A percentile compares a stretch with the other conserved stretches of the same genome.
phyloP scores from a whole-genome alignment of 2,113 vertebrate genomes.

The Microtus richardsoni region DNA sequence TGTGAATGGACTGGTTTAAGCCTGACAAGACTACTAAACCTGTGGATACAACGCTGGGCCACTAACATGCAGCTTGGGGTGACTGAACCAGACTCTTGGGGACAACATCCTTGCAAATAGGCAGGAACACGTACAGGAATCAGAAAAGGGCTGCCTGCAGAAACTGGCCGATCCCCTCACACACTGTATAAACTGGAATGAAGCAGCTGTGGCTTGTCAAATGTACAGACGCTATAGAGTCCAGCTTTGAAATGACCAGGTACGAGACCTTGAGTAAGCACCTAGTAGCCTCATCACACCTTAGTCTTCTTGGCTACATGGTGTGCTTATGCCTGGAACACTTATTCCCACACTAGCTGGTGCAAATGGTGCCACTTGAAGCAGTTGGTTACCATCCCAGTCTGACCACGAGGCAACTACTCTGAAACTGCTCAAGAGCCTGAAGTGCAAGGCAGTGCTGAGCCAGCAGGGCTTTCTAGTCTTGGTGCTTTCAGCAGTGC shows the following conservation, averaged over 20 bases:
- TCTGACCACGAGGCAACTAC: no score
- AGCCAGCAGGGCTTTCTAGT: not conserved
- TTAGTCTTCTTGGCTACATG: not conserved
- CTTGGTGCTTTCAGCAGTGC: not conserved
- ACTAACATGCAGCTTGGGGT: rapidly evolving
- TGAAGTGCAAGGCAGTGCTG: not conserved
- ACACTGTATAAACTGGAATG: not conserved
- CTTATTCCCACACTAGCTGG: not conserved
- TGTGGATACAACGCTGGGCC: rapidly evolving
- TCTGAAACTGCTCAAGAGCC: not conserved
- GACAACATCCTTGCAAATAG: not conserved
- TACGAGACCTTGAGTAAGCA: not conserved
- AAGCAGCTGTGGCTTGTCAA: not conserved
- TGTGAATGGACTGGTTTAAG: not conserved
- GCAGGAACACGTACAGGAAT: rapidly evolving
- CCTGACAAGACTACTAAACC: rapidly evolving
- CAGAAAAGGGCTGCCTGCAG: rapidly evolving
- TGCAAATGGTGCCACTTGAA: not conserved
- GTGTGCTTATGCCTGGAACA: not conserved
- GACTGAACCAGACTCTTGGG: not conserved
- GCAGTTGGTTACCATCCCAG: rapidly evolving
- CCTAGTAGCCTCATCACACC: no score
- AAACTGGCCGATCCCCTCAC: no score
- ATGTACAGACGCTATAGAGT: no score
- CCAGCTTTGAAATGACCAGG: not conserved